A percentile compares a stretch with the other conserved stretches of the same genome.
Evolutionary conservation across 2,888 invertebrate genomes (phyloP).

Genomic region (Tridacna gigas): DNA sequence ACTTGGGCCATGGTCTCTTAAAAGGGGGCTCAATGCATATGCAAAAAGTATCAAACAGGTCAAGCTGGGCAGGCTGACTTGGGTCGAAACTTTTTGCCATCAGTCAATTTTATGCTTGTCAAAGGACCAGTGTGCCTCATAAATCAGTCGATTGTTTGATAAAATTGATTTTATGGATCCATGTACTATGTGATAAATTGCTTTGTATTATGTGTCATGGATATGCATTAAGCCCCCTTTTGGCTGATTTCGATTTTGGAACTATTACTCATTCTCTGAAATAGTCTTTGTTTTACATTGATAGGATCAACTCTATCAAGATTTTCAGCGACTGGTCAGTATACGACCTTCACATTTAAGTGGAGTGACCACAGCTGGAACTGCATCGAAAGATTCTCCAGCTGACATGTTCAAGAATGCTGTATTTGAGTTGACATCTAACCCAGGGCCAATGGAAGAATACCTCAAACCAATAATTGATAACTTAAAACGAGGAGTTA

Average conservation of each 20-base stretch:
- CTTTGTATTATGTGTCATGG: no score
- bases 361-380: constrained; percentile 40
- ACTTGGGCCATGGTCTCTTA: neutral
- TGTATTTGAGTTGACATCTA: constrained; percentile 79
- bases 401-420: constrained; percentile 70
- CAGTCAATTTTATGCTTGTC: no score
- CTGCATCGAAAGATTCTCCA: constrained; percentile 46
- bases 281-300: neutral
- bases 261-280: neutral
- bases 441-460: constrained; percentile 82
- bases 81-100: no score
- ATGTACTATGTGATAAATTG: no score
- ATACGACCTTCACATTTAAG: constrained; percentile 60
- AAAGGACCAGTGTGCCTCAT: no score
- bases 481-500: constrained; percentile 69
- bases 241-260: no score
- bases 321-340: constrained; percentile 66
- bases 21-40: no score
- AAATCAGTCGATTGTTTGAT: no score
- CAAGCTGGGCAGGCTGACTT: no score
- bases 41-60: no score
- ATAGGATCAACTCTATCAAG: constrained; percentile 63
- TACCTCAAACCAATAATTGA: constrained; percentile 78
- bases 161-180: no score
- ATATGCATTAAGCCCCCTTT: no score